phyloP scores from a whole-genome alignment of 2,113 vertebrate genomes.

The Macquaria ambigua region DNA sequence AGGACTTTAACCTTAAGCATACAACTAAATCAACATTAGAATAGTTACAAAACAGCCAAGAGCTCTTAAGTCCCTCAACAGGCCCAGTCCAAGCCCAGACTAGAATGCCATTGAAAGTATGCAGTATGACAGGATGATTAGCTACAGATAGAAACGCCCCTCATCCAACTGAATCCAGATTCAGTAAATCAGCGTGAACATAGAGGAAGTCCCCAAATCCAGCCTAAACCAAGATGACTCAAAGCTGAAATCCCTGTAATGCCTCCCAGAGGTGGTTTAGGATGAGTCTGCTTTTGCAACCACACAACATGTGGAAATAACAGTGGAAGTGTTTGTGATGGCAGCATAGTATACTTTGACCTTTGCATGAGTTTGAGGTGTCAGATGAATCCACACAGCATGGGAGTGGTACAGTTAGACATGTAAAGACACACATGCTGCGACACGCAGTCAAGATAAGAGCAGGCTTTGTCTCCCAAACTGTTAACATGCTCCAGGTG shows the following conservation, averaged over 20 bases:
- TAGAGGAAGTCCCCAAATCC: slow-evolving; percentile 14
- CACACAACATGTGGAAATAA: slow-evolving; percentile 2
- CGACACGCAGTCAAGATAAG: neutral
- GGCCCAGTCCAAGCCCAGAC: slow-evolving; percentile 19
- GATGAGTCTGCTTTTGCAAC: neutral
- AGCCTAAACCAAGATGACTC: slow-evolving; percentile 12
- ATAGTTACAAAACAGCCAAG: slow-evolving; percentile 4
- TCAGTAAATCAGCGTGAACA: neutral
- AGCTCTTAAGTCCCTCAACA: slow-evolving; percentile 6
- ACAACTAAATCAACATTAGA: slow-evolving; percentile 19
- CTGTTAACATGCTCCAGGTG: neutral
- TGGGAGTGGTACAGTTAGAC: slow-evolving; percentile 14
- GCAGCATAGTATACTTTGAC: neutral
- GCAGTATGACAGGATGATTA: slow-evolving; percentile 13
- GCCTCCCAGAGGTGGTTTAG: neutral
- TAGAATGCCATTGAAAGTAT: slow-evolving; percentile 26
- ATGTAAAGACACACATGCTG: slow-evolving; percentile 14
- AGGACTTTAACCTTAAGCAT: slow-evolving; percentile 1
- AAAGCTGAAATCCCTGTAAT: slow-evolving; percentile 12
- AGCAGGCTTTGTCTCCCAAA: slow-evolving; percentile 25
- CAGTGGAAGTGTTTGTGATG: neutral
- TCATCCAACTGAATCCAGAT: slow-evolving; percentile 5
- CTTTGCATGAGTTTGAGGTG: slow-evolving; percentile 10
- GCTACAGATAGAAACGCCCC: slow-evolving; percentile 5
- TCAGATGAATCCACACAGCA: neutral